Evolutionary conservation across 1,140 invertebrate genomes (phyloP).

Genomic region (Macrocentrus cingulum): DNA sequence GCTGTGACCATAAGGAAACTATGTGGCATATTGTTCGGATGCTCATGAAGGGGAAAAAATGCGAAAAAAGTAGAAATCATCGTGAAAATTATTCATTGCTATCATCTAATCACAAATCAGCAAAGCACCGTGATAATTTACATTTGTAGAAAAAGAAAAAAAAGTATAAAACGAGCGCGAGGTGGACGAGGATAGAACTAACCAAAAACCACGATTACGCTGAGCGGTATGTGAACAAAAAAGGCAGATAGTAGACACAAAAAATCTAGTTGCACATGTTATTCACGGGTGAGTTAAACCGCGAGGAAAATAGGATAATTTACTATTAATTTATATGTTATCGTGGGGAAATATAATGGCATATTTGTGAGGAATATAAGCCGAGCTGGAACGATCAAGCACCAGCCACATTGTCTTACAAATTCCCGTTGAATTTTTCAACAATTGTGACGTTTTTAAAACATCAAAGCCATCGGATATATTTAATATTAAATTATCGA

Average conservation of each 20-base stretch:
- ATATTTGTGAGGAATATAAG: slow-evolving; percentile 27
- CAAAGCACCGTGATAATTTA: slow-evolving; percentile 6
- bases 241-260: too few species aligned
- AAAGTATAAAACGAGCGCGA: slow-evolving; percentile 10
- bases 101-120: slow-evolving; percentile 1
- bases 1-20: neutral
- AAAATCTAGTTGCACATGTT: too few species aligned
- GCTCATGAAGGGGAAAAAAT: neutral
- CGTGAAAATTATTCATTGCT: too few species aligned
- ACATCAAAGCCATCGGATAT: slow-evolving; percentile 34
- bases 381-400: slow-evolving; percentile 46
- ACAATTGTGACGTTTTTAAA: slow-evolving; percentile 19
- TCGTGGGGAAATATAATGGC: too few species aligned
- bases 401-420: slow-evolving; percentile 44
- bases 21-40: slow-evolving; percentile 26
- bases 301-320: too few species aligned
- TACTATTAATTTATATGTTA: too few species aligned
- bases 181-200: slow-evolving; percentile 15
- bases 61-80: neutral
- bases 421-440: slow-evolving; percentile 7
- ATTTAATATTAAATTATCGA: slow-evolving; percentile 35
- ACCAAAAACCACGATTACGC: slow-evolving; percentile 8
- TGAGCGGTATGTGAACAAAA: too few species aligned
- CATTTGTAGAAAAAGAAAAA: slow-evolving; percentile 10
- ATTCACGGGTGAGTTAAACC: too few species aligned